Percentiles rank a stretch among this genome's conserved stretches.
Conservation (phyloP, 2,888 invertebrate species). For the Trissoscelio sp. region DNA sequence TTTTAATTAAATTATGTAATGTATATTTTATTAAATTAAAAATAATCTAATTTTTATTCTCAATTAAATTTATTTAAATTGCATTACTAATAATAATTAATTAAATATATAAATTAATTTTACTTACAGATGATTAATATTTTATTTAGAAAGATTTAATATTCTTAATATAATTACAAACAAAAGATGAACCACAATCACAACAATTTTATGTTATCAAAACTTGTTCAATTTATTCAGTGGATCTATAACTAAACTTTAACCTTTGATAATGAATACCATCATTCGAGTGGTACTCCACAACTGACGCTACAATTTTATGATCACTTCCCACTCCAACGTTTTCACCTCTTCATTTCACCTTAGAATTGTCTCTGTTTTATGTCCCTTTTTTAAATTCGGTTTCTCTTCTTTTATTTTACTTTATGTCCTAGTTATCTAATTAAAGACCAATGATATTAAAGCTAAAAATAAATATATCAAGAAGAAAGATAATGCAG, state of each 20-base stretch:
- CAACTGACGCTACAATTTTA: slow-evolving; percentile 46
- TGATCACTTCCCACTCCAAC: slow-evolving; percentile 34
- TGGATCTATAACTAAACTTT: slow-evolving; percentile 39
- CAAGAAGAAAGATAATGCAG: no score
- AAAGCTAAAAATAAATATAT: background rate
- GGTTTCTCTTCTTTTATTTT: slow-evolving; percentile 3
- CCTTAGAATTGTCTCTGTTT: slow-evolving; percentile 21
- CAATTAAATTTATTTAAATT: no score
- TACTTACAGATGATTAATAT: no score
- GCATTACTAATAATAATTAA: no score
- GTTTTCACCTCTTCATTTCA: slow-evolving; percentile 35
- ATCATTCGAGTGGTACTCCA: slow-evolving; percentile 45
- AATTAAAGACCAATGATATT: background rate
- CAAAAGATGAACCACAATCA: background rate
- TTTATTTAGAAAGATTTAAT: no score
- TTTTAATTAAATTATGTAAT: no score
- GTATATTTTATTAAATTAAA: no score
- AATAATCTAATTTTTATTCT: no score
- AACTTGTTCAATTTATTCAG: slow-evolving; percentile 13
- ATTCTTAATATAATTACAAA: no score
- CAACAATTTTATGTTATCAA: slow-evolving; percentile 3
- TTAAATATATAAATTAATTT: no score
- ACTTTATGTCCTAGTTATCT: background rate
- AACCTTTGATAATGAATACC: slow-evolving; percentile 55
- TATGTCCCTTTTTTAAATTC: background rate